Base-by-base conservation (phyloP, 2,888 invertebrate species). In the Alsophila aescularia region DNA sequence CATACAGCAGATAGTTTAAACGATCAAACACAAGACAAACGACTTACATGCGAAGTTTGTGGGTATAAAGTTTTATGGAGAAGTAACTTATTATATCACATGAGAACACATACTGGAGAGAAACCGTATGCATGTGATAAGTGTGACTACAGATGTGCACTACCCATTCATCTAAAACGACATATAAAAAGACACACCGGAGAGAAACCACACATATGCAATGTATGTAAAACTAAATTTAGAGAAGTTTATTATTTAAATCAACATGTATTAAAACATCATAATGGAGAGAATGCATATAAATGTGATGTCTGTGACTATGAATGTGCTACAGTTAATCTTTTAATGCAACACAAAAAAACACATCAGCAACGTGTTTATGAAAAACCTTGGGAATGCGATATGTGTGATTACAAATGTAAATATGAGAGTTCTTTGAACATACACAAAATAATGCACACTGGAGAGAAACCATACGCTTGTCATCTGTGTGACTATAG, bases 111-210 rank as follows among this genome's bases (percentile, higher is more conserved):
- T 5, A 27, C 41, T 0, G 41, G 49, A 2, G 39, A 34, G 2
- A 52, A 44, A 14, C 52, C 52, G 6, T 44, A 24, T 16, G 14
- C 24, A 15, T 52, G 52, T 34, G 15, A 37, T 12, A 18, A 12
- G 3, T 37, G 37, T 7, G 37, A 37, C 2, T 37, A 6, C 16
- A 18, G 7, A 24, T 5, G 5, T 7, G 2, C 24, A 24, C 8
- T 24, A 8, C 7, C 24, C 1, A 8, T 24, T 24, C 5, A 5
- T 12, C 4, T 37, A 37, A 37, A 21, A 18, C 9, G n/a, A 4
- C 37, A 37, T 16, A 36, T 10, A 36, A 16, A 10, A 16, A 3
- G 10, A 36, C 36, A 36, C 10, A 1, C 8, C 13, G 16, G 12
- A 9, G 35, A 35, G 9, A 15, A 16, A 36, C 36, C 36, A 36